These are phyloP conservation scores for Kryphioiulus occultus DNA, from an alignment of 2,888 invertebrate species.

Conservation along the genomic window DNA sequence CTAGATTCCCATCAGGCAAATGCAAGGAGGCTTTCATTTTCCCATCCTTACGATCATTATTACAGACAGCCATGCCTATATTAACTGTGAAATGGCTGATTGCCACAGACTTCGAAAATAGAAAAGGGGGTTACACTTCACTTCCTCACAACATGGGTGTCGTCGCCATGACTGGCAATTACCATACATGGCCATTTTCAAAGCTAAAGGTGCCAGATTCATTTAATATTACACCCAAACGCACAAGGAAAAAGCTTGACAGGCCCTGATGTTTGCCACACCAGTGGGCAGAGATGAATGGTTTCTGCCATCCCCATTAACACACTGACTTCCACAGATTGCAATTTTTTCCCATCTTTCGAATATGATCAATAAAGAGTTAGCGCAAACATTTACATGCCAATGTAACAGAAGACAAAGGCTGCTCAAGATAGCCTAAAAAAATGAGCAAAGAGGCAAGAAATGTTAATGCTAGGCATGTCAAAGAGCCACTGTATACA, in stretches of 20 bases:
- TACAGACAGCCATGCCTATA: conserved; percentile 37
- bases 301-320: conserved; percentile 35
- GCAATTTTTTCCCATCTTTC: conserved; percentile 30
- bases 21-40: conserved; percentile 3
- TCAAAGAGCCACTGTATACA: not conserved
- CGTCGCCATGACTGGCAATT: conserved; percentile 46
- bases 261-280: conserved; percentile 36
- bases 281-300: conserved; percentile 40
- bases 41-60: conserved; percentile 10
- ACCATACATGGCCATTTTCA: conserved; percentile 45
- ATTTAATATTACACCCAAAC: conserved; percentile 44
- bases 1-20: not conserved
- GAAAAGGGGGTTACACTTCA: conserved; percentile 47
- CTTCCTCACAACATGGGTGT: conserved; percentile 46
- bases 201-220: conserved; percentile 47
- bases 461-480: not conserved
- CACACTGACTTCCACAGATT: conserved; percentile 20
- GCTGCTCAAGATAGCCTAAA: not conserved
- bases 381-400: not conserved
- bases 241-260: conserved; percentile 34
- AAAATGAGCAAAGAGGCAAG: not conserved
- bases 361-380: conserved; percentile 36
- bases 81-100: conserved; percentile 35
- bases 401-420: not conserved
- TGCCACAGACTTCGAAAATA: conserved; percentile 35